A percentile compares a stretch with the other conserved stretches of the same genome.
phyloP scores from a whole-genome alignment of 1,140 invertebrate genomes.

The Eufriesea mexicana region DNA sequence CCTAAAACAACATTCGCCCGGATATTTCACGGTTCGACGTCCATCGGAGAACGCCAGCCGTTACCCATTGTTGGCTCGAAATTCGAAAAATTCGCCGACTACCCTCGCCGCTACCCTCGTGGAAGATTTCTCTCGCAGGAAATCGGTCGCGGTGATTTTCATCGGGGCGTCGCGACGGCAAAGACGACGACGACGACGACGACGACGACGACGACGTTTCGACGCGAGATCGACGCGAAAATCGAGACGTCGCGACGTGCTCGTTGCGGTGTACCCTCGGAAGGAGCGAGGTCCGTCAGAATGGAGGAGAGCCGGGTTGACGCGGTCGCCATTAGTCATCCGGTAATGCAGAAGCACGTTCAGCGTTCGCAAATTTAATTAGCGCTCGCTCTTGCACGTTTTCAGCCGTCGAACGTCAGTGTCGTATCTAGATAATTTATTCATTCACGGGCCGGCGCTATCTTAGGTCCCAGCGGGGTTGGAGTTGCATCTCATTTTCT shows the following conservation, averaged over 20 bases:
- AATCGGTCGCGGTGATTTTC: conserved; percentile 5
- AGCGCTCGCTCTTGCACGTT: conserved; percentile 41
- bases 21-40: not conserved
- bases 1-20: not conserved
- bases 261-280: not conserved
- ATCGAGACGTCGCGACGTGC: not conserved
- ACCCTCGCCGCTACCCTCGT: not conserved
- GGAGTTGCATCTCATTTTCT: conserved; percentile 54
- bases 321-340: conserved; percentile 44
- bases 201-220: not conserved
- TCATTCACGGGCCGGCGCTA: conserved; percentile 35
- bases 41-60: not conserved
- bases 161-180: too few species aligned
- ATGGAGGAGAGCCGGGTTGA: conserved; percentile 27
- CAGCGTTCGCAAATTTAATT: conserved; percentile 57
- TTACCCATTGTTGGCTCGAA: too few species aligned
- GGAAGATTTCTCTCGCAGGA: not conserved
- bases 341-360: conserved; percentile 40
- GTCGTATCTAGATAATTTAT: conserved; percentile 59
- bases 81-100: not conserved
- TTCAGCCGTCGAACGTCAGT: conserved; percentile 46
- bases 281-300: conserved; percentile 41
- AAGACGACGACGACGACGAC: too few species aligned
- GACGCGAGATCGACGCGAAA: conserved; percentile 1
- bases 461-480: conserved; percentile 10